Conservation (phyloP, 2,113 vertebrate species). For the Suncus etruscus region DNA sequence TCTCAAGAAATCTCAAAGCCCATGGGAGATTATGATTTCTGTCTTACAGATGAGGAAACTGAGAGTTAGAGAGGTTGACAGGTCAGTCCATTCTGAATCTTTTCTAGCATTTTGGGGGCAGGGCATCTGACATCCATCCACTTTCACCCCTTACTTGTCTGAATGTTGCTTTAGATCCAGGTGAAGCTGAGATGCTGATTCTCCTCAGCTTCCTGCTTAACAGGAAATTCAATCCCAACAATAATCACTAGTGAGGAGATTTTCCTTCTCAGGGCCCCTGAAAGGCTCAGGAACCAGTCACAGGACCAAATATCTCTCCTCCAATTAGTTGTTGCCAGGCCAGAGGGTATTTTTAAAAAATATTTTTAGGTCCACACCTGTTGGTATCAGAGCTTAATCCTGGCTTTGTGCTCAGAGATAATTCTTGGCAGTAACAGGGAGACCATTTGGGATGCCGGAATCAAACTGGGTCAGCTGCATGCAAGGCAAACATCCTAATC, state of each 20-base stretch:
- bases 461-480: too few relatives aligned
- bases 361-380: too few relatives aligned
- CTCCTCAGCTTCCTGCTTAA: background rate
- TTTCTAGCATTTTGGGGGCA: background rate
- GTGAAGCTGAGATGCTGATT: conserved; percentile 8
- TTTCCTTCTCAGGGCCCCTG: conserved; percentile 31
- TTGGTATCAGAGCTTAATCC: too few relatives aligned
- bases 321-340: too few relatives aligned
- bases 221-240: conserved; percentile 17
- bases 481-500: too few relatives aligned
- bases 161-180: background rate
- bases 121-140: background rate
- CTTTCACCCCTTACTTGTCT: background rate
- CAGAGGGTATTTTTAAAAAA: too few relatives aligned
- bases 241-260: conserved; percentile 9
- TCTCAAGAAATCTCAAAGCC: too few relatives aligned
- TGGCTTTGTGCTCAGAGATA: too few relatives aligned
- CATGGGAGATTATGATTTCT: background rate
- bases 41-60: conserved; percentile 11
- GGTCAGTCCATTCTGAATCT: background rate
- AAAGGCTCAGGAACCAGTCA: conserved; percentile 19
- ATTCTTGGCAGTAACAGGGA: too few relatives aligned
- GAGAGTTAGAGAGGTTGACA: background rate
- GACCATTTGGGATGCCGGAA: too few relatives aligned
- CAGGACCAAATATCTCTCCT: background rate